Evolutionary conservation across 2,888 invertebrate genomes (phyloP), one percentile per base, ranked within the genome.

Genomic region (Agriopis leucophaearia): DNA sequence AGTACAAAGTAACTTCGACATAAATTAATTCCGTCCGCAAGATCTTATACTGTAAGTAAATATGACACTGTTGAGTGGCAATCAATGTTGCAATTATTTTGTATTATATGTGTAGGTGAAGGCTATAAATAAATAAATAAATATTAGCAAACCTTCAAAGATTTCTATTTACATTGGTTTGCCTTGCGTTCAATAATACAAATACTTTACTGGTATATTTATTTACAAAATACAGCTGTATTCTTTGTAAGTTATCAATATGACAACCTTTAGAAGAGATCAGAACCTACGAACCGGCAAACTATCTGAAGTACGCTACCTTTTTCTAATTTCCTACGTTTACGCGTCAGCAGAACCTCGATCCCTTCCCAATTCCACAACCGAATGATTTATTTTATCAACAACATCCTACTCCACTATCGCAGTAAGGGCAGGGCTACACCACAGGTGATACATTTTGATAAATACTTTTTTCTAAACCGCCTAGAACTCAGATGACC

Each of bases 361-460:
- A 57, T 61, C 61, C 55, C 27, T 45, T 48, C 52, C 52, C 61
- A 56, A 52, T 55, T 63, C 67, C 59, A 60, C 63, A 59, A 69
- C 65, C 50, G 52, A 65, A 65, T 69, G 65, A 69, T 69, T 69
- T 69, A 69, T 69, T 58, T 64, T 59, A 67, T 67, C 63, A 68
- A 60, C 68, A 68, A 59, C 47, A 58, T 58, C 48, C 45, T 35
- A 16, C 18, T 50, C 18, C 44, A 54, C 58, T 48, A 62, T 58
- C 57, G 40, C 13, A 51, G 38, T 47, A 38, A 67, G 48, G 58
- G 55, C 3, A 15, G 54, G 8, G 10, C 18, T 16, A 36, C 27
- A 59, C 18, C 42, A 15, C 27, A 51, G 16, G 15, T 15, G 8
- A 12, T 18, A 16, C 7, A 3, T 3, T 47, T 47, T 1, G 16